Evolutionary conservation across 1,140 invertebrate species (phyloP).

Genomic region (Saxidomus purpurata): DNA sequence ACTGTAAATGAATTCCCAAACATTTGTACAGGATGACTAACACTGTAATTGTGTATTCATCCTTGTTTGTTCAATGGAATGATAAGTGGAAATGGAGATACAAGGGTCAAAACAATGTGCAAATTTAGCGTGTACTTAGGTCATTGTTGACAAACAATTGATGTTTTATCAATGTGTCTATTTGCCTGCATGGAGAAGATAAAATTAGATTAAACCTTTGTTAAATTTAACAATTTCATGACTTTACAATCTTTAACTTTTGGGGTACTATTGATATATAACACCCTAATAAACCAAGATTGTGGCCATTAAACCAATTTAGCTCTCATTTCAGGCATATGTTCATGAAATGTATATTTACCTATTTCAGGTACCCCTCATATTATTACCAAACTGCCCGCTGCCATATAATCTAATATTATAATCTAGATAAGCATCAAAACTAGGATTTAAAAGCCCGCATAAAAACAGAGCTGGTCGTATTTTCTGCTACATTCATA

Average conservation of each 20-base stretch:
- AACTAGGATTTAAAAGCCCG: too few relatives aligned
- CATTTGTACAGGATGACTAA: background rate
- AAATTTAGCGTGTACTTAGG: background rate
- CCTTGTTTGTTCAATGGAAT: constrained; percentile 23
- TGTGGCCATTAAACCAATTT: background rate
- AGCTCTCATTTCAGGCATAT: too few relatives aligned
- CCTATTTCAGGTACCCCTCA: too few relatives aligned
- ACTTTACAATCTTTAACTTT: background rate
- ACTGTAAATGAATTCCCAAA: constrained; percentile 5
- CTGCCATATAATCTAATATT: too few relatives aligned
- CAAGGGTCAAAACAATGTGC: constrained; percentile 33
- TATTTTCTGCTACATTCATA: too few relatives aligned
- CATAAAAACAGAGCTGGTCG: too few relatives aligned
- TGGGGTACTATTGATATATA: background rate
- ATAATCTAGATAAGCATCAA: too few relatives aligned
- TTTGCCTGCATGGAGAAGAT: background rate
- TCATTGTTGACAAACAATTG: constrained; percentile 31
- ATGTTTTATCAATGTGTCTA: background rate
- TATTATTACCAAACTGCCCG: too few relatives aligned
- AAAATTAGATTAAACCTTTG: constrained; percentile 22
- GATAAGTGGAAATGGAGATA: constrained; percentile 15
- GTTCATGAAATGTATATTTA: too few relatives aligned
- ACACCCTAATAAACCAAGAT: background rate
- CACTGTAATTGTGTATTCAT: constrained; percentile 1
- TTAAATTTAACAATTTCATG: constrained; percentile 7